phyloP scores from a whole-genome alignment of 2,888 invertebrate species.

The Plagiodera versicolora region DNA sequence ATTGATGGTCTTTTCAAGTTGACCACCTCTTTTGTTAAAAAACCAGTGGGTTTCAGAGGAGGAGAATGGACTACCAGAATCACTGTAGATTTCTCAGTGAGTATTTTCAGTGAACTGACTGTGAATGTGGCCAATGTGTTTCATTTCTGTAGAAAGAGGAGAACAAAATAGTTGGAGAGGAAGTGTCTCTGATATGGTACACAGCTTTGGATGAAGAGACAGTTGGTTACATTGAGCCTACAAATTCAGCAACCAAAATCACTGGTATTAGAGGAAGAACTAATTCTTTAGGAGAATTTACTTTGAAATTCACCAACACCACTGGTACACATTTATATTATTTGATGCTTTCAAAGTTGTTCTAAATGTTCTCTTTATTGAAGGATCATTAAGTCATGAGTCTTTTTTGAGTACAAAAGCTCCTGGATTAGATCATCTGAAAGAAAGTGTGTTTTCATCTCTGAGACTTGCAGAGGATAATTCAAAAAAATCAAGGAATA shows the following conservation, averaged over 20 bases:
- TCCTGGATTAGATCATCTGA: slow-evolving; percentile 70
- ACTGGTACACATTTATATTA: slow-evolving; percentile 44
- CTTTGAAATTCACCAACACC: slow-evolving; percentile 58
- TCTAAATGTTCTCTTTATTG: slow-evolving; percentile 23
- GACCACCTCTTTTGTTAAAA: slow-evolving; percentile 87
- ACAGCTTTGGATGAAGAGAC: slow-evolving; percentile 76
- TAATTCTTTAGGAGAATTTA: slow-evolving; percentile 76
- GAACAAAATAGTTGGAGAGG: slow-evolving; percentile 46
- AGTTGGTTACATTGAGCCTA: slow-evolving; percentile 60
- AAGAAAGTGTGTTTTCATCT: slow-evolving; percentile 74
- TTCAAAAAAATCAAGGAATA: slow-evolving; percentile 57
- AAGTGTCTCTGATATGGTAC: slow-evolving; percentile 78
- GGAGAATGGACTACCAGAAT: slow-evolving; percentile 94
- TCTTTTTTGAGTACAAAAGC: slow-evolving; percentile 74
- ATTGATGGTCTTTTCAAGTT: slow-evolving; percentile 76
- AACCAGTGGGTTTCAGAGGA: slow-evolving; percentile 75
- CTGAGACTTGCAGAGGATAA: slow-evolving; percentile 64
- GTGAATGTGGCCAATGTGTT: no score
- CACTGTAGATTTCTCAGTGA: slow-evolving; percentile 61
- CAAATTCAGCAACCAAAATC: slow-evolving; percentile 58
- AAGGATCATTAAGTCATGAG: slow-evolving; percentile 67
- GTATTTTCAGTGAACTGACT: slow-evolving; percentile 9
- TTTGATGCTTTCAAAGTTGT: no score
- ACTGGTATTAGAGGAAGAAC: slow-evolving; percentile 75
- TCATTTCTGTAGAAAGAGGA: slow-evolving; percentile 9